Conservation (phyloP, 2,113 vertebrate genomes). For the Progne subis region DNA sequence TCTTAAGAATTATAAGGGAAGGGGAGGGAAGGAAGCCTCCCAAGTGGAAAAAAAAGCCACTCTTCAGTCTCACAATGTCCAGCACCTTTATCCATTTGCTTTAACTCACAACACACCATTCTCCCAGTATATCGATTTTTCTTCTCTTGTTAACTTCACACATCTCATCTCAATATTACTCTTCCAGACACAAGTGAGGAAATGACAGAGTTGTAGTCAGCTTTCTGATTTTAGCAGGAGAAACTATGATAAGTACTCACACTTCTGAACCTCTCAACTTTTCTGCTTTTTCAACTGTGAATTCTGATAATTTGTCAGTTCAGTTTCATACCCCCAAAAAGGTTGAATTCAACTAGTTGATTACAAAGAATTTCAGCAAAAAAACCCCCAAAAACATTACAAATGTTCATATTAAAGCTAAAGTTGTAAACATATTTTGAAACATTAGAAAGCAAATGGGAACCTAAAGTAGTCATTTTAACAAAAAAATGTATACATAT, state of each 20-base stretch:
- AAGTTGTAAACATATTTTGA: background rate
- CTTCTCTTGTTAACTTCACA: background rate
- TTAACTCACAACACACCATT: background rate
- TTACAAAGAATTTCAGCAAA: background rate
- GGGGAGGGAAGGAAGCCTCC: background rate
- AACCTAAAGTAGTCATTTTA: background rate
- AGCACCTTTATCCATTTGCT: background rate
- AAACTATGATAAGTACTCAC: background rate
- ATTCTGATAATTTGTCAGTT: background rate
- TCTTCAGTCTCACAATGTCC: background rate
- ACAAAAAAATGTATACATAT: background rate
- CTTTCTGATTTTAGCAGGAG: background rate
- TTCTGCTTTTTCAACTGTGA: background rate
- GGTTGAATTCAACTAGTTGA: background rate
- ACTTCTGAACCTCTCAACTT: background rate
- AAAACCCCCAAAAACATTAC: background rate
- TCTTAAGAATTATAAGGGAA: background rate
- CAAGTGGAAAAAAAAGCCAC: rapidly evolving
- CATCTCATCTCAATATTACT: background rate
- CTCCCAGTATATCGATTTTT: background rate
- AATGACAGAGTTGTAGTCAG: background rate
- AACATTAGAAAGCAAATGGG: background rate
- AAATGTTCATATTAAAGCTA: background rate
- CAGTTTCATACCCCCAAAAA: background rate
- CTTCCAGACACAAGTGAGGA: background rate